Percentiles rank a stretch among this genome's conserved stretches.
phyloP scores from a whole-genome alignment of 2,888 invertebrate species.

The Drosophila longiperda region DNA sequence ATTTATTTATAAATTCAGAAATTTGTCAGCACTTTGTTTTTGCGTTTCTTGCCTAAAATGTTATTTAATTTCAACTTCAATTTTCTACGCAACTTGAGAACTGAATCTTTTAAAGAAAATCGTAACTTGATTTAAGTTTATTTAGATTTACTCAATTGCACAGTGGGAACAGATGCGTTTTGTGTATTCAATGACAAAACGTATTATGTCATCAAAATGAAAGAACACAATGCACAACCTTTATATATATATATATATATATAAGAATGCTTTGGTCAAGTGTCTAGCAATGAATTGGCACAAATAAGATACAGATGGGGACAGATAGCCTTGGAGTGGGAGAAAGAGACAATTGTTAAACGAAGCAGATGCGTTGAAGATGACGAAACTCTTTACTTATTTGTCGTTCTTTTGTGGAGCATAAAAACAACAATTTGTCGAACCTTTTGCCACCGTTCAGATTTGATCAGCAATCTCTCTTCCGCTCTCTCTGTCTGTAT shows the following conservation, averaged over 20 bases:
- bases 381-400: constrained; percentile 50
- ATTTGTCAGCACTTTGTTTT: background rate
- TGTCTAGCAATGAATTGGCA: constrained; percentile 66
- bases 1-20: background rate
- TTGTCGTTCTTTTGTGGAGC: constrained; percentile 42
- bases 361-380: constrained; percentile 29
- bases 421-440: constrained; percentile 52
- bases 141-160: constrained; percentile 23
- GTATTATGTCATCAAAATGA: constrained; percentile 37
- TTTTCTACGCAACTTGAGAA: background rate
- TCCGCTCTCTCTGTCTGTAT: constrained; percentile 16
- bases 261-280: constrained; percentile 59
- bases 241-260: background rate
- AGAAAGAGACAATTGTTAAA: constrained; percentile 41
- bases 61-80: background rate
- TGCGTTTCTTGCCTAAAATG: background rate
- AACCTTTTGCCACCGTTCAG: constrained; percentile 32
- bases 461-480: constrained; percentile 59
- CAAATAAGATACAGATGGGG: constrained; percentile 32
- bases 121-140: background rate
- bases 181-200: constrained; percentile 45
- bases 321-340: constrained; percentile 6
- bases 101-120: background rate
- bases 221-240: constrained; percentile 6
- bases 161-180: constrained; percentile 39